Conservation (phyloP, 1,140 invertebrate genomes). For the Drepana arcuata region DNA sequence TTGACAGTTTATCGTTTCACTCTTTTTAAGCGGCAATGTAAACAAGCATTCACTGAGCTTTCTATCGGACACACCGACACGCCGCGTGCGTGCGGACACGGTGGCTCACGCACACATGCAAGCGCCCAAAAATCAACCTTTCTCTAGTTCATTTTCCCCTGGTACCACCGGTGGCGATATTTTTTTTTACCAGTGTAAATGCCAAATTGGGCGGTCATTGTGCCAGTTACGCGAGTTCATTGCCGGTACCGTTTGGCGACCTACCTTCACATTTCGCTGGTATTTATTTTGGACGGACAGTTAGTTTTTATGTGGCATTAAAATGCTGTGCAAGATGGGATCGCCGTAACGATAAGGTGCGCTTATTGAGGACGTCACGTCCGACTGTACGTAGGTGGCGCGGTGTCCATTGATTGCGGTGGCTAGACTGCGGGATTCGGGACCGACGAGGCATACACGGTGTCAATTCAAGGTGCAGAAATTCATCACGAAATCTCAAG, state of each 20-base stretch:
- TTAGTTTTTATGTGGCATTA: slow-evolving; percentile 50
- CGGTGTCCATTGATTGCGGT: too few relatives aligned
- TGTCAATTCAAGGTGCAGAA: too few relatives aligned
- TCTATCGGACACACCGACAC: slow-evolving; percentile 7
- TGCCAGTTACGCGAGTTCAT: slow-evolving; percentile 43
- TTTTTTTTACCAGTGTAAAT: slow-evolving; percentile 40
- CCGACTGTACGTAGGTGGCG: not conserved
- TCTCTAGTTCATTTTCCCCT: slow-evolving; percentile 15
- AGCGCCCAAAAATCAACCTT: slow-evolving; percentile 11
- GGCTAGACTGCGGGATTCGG: too few relatives aligned
- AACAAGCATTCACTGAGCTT: slow-evolving; percentile 14
- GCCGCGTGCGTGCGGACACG: not conserved
- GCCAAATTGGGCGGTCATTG: slow-evolving; percentile 45
- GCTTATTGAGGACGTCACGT: slow-evolving; percentile 19
- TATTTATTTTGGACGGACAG: slow-evolving; percentile 51
- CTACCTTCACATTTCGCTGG: slow-evolving; percentile 57
- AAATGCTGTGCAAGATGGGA: slow-evolving; percentile 43
- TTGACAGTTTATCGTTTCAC: slow-evolving; percentile 14
- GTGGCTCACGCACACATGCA: not conserved
- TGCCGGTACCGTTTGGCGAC: slow-evolving; percentile 57
- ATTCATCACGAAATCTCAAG: too few relatives aligned
- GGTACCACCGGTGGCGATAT: slow-evolving; percentile 11
- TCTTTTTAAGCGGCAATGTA: slow-evolving; percentile 12
- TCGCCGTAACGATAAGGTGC: slow-evolving; percentile 28
- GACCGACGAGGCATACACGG: too few relatives aligned